A percentile compares a stretch with the other conserved stretches of the same genome.
Evolutionary conservation across 1,140 invertebrate genomes (phyloP).

Genomic region (Amyelois transitella): DNA sequence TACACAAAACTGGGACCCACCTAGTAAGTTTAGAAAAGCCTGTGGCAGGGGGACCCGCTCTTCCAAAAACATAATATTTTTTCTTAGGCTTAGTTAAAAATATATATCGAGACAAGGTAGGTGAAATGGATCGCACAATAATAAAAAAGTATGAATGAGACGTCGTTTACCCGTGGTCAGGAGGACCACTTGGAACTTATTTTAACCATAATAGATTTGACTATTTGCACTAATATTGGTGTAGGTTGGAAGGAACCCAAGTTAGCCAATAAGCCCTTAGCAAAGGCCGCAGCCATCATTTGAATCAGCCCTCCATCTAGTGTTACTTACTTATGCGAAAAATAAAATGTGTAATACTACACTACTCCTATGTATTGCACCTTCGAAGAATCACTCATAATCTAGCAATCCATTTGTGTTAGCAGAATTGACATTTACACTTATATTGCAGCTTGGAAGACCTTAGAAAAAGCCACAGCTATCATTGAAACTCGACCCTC

Average conservation of each 20-base stretch:
- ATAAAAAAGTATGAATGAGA: too few relatives aligned
- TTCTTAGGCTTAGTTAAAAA: too few relatives aligned
- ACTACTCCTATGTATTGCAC: constrained; percentile 93
- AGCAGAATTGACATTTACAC: constrained; percentile 99
- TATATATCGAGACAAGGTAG: too few relatives aligned
- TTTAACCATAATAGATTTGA: constrained; percentile 99
- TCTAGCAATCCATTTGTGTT: constrained; percentile 99
- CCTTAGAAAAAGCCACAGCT: constrained; percentile 99
- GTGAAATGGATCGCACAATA: too few relatives aligned
- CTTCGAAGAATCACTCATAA: constrained; percentile 97
- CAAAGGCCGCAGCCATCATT: constrained; percentile 99
- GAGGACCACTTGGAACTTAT: too few relatives aligned
- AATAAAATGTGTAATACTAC: too few relatives aligned
- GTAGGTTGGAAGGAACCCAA: constrained; percentile 98
- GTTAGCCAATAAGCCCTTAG: constrained; percentile 97
- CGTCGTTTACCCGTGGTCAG: too few relatives aligned
- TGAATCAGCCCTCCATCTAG: constrained; percentile 99
- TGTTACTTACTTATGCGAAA: too few relatives aligned
- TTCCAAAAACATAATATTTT: too few relatives aligned
- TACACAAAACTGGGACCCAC: too few relatives aligned
- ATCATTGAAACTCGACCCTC: constrained; percentile 99
- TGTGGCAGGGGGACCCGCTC: too few relatives aligned
- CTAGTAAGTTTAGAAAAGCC: too few relatives aligned
- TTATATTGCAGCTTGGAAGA: constrained; percentile 96
- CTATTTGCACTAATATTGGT: constrained; percentile 99